Conservation (phyloP, 2,888 invertebrate species). For the Drosophila falleni region DNA sequence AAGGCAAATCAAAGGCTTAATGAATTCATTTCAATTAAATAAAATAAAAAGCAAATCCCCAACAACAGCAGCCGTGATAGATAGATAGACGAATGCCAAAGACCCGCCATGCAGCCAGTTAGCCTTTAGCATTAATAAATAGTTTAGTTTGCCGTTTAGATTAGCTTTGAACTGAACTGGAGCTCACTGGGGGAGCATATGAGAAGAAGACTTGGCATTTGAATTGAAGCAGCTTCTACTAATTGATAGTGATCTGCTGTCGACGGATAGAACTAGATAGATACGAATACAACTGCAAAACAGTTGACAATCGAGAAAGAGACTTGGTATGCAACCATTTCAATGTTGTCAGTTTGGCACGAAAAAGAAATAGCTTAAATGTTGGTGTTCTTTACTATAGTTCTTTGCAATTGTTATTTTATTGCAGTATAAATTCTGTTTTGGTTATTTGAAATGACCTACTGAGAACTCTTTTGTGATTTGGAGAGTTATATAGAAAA, state of each 20-base stretch:
- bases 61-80: constrained; percentile 58
- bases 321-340: background rate
- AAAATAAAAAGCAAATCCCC: constrained; percentile 42
- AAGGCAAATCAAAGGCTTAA: constrained; percentile 79
- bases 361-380: constrained; percentile 8
- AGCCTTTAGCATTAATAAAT: constrained; percentile 76
- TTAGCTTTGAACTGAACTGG: constrained; percentile 18
- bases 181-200: constrained; percentile 55
- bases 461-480: background rate
- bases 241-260: constrained; percentile 67
- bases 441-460: background rate
- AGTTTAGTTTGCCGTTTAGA: constrained; percentile 46
- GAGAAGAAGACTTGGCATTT: constrained; percentile 62
- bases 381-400: background rate
- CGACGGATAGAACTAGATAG: constrained; percentile 36
- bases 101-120: constrained; percentile 49
- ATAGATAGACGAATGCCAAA: constrained; percentile 61
- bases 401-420: background rate
- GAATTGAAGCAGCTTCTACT: constrained; percentile 62
- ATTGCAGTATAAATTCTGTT: background rate
- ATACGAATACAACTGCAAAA: constrained; percentile 20
- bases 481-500: no score
- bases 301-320: constrained; percentile 55
- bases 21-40: constrained; percentile 82
- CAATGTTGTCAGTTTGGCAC: constrained; percentile 11